These are phyloP conservation scores for Apolygus lucorum DNA, from an alignment of 1,140 invertebrate genomes.

Conservation along the genomic window DNA sequence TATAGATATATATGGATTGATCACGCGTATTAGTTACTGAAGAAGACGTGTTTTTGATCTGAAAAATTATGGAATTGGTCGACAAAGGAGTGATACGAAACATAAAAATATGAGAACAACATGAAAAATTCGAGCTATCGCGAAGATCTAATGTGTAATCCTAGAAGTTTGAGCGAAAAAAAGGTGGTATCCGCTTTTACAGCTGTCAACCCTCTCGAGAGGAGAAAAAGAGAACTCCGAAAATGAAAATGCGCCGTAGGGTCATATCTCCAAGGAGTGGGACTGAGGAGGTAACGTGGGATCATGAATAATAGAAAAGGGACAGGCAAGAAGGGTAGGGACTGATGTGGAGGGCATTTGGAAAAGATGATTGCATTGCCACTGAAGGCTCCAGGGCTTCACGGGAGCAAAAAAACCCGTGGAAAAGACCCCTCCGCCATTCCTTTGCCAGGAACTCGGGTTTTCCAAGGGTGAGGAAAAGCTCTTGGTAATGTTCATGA, in stretches of 20 bases:
- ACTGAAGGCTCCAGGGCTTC: no score
- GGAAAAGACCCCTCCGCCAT: not conserved
- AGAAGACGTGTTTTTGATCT: no score
- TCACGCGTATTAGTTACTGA: no score
- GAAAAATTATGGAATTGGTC: no score
- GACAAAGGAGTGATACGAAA: no score
- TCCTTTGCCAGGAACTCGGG: not conserved
- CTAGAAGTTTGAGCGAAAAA: no score
- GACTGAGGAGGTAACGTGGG: not conserved
- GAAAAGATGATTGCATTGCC: not conserved
- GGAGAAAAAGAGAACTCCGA: not conserved
- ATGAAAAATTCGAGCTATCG: no score
- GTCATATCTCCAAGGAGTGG: not conserved
- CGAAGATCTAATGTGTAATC: no score
- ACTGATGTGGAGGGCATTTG: not conserved
- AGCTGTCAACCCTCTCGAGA: not conserved
- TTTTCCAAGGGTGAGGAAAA: not conserved
- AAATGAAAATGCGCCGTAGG: not conserved
- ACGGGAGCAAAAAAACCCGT: no score
- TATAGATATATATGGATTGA: no score
- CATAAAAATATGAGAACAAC: no score
- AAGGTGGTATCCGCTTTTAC: not conserved
- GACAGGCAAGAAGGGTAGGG: not conserved
- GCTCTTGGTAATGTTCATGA: not conserved
- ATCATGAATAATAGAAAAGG: not conserved